These are phyloP conservation scores for Rafetus swinhoei DNA, from an alignment of 2,113 vertebrate species.

Conservation along the genomic window DNA sequence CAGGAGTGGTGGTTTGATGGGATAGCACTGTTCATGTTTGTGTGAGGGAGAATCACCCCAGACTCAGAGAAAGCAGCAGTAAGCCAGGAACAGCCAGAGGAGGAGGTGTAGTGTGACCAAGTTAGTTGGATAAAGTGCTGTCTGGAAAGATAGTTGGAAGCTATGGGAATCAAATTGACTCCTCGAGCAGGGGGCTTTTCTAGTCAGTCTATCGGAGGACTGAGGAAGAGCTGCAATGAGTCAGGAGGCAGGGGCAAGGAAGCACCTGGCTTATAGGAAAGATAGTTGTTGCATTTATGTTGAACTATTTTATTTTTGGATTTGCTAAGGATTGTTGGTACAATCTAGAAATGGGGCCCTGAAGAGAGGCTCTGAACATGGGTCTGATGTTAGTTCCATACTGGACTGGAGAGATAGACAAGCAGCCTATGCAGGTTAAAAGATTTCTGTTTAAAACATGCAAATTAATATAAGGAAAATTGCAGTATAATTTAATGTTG, in stretches of 20 bases:
- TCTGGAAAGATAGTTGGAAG: neutral
- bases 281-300: too few species aligned
- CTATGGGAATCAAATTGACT: neutral
- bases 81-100: neutral
- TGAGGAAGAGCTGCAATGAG: too few species aligned
- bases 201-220: neutral
- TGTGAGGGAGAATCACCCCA: neutral
- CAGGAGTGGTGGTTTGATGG: rapidly evolving
- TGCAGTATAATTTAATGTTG: too few species aligned
- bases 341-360: too few species aligned
- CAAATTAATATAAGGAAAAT: too few species aligned
- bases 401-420: neutral
- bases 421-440: neutral
- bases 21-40: rapidly evolving
- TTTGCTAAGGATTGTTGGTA: too few species aligned
- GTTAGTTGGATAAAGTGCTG: neutral
- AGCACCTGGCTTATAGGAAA: too few species aligned
- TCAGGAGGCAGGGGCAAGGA: too few species aligned
- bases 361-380: too few species aligned
- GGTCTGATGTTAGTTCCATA: neutral
- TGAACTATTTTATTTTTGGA: too few species aligned
- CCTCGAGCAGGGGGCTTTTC: neutral
- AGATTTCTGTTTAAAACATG: too few species aligned
- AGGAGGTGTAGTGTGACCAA: neutral
- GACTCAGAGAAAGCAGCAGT: neutral